A percentile compares a stretch with the other conserved stretches of the same genome.
Evolutionary conservation across 2,797 vertebrate species (phyloP).

Genomic region (Hippocampus kuda): DNA sequence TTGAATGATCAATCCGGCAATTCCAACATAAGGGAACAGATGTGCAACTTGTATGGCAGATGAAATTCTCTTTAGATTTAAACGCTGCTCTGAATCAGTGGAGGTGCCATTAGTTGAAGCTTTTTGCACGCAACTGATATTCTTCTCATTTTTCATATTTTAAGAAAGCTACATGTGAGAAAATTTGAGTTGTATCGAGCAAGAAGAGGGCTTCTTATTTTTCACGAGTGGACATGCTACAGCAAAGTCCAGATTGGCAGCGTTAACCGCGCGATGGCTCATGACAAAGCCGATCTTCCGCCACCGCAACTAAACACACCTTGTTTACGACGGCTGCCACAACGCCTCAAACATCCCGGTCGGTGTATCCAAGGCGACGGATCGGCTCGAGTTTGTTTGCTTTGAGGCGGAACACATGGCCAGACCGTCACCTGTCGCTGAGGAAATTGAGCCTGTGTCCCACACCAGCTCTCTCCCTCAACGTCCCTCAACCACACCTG

Average conservation of each 20-base stretch:
- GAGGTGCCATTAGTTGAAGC: neutral
- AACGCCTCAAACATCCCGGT: constrained; percentile 46
- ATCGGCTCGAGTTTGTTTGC: constrained; percentile 50
- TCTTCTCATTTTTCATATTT: neutral
- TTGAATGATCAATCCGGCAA: no score
- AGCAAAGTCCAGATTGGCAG: constrained; percentile 41
- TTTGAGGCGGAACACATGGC: constrained; percentile 37
- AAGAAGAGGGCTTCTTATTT: constrained; percentile 8
- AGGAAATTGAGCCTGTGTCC: constrained; percentile 35
- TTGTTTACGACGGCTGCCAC: constrained; percentile 52
- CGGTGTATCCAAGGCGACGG: constrained; percentile 53
- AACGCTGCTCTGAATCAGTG: neutral
- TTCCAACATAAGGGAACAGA: no score
- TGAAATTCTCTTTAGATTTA: neutral
- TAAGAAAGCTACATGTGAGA: neutral
- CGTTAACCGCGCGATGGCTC: constrained; percentile 31
- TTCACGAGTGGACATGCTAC: constrained; percentile 14
- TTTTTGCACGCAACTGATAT: neutral
- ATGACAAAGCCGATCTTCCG: constrained; percentile 47
- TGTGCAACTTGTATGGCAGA: no score
- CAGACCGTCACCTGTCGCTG: constrained; percentile 37
- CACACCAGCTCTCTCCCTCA: constrained; percentile 8
- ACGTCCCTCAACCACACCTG: neutral
- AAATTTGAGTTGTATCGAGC: neutral
- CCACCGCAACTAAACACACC: constrained; percentile 52